Evolutionary conservation across 2,797 vertebrate genomes (phyloP), one percentile per base, ranked within the genome.

Genomic region (Chlorospingus semifuscus): DNA sequence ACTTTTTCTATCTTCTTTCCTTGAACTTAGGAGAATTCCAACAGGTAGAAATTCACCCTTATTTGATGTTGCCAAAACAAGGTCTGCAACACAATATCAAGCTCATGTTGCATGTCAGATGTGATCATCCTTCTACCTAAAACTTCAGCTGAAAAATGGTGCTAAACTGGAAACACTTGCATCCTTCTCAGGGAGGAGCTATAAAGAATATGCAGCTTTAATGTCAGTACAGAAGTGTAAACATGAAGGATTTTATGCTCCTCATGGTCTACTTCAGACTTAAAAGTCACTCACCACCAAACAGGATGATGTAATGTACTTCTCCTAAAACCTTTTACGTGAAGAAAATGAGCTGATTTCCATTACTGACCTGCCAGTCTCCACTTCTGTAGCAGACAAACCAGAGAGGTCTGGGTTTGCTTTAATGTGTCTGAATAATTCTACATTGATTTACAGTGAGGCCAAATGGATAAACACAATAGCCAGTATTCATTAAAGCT

Each of bases 61-160:
- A n/a, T 22, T 49, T 56, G 21, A 42, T 44, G 11, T 15, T 59
- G 41, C 11, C 23, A 70, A 63, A 76, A 50, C 11, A 65, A 77
- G 27, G 3, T 46, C 46, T 53, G 26, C 3, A 4, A n/a, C 39
- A 49, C 34, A 61, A 16, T 18, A 41, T 26, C 23, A 30, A 53
- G 41, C 17, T 39, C 2, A 6, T 8, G 0, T 15, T 34, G 11
- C 1, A 0, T 9, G 23, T 9, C 7, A 68, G n/a, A 47, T 4
- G 20, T 32, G 36, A 42, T 11, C 26, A 76, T 9, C 3, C 34
- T 85, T 44, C 49, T 39, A 59, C 12, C 30, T 47, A 59, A 91
- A 89, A 52, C 17, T 60, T 44, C 8, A 29, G 12, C 23, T 26
- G 17, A 29, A 36, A 66, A 52, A n/a, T 3, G 6, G 4, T 41